Base-by-base conservation (phyloP, 2,113 vertebrate species). In the Ibidorhyncha struthersii region DNA sequence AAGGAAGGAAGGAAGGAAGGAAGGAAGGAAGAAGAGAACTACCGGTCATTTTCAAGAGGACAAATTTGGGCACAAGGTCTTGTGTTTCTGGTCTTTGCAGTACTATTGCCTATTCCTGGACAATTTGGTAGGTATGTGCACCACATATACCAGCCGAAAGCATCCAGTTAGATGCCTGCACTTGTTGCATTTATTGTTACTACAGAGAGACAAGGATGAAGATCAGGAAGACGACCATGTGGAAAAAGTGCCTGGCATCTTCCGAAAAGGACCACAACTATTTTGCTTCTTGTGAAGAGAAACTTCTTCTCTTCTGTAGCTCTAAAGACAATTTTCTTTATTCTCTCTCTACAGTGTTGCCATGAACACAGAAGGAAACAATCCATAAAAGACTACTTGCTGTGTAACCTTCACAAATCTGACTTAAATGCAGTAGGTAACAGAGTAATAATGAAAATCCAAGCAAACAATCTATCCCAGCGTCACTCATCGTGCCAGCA, bases 31-130 rank as follows among this genome's bases (percentile, higher is more conserved):
- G 20, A 14, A 26, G 43, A 40, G 69, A 77, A 18, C 29, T 69
- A 40, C 32, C 4, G 9, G 41, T 14, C 29, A 17, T 50, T 59
- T 58, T 30, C 40, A 50, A 76, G 71, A 83, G 43, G 47, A 36
- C 76, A 83, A 25, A 62, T 49, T 2, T 63, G 59, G 52, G 84
- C 77, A 47, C 4, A 0, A 43, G 72, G 50, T 43, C 30, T 61
- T 58, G 36, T 16, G 77, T 81, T 76, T 74, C 62, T 83, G 63
- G 62, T 22, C 77, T 52, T 11, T 63, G 77, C 65, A 61, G 58
- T 6, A 29, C 36, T 10, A 0, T 0, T 12, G 63, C 10, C 34
- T 2, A 3, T 5, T 43, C 38, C 87, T 21, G 32, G 15, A 22
- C 23, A 23, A 9, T 12, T 19, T 38, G 0, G 0, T 4, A 4